Evolutionary conservation across 2,888 invertebrate genomes (phyloP).

Genomic region (Melikaiella ostensackeni): DNA sequence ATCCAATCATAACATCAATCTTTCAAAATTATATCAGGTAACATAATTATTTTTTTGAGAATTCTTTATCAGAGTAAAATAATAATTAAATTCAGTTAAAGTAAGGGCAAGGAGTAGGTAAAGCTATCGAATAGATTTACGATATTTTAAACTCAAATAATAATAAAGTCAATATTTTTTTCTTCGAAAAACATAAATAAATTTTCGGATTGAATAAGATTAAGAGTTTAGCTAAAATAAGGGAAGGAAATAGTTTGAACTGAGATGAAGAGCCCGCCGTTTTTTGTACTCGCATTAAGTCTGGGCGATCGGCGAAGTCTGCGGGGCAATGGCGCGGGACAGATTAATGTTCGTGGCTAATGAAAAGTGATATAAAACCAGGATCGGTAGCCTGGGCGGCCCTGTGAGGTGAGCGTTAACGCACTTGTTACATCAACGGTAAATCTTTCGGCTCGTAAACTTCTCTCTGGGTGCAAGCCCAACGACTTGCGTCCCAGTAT

Average conservation of each 20-base stretch:
- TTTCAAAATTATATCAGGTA: neutral
- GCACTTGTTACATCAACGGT: conserved; percentile 66
- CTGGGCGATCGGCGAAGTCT: conserved; percentile 10
- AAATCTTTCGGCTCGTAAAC: conserved; percentile 68
- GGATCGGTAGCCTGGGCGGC: conserved; percentile 53
- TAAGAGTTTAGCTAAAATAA: neutral
- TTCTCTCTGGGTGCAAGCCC: conserved; percentile 45
- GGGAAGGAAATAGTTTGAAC: neutral
- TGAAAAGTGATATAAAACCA: conserved; percentile 65
- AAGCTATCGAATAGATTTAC: neutral
- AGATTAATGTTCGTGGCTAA: conserved; percentile 63
- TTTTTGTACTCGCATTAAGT: conserved; percentile 9
- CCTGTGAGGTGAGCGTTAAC: conserved; percentile 56
- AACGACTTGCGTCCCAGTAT: conserved; percentile 26
- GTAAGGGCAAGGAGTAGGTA: neutral
- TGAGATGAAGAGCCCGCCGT: neutral
- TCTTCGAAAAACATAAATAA: neutral
- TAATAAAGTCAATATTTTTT: neutral
- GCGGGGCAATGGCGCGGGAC: conserved; percentile 43
- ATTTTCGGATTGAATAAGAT: neutral
- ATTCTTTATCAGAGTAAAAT: neutral
- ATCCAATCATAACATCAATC: conserved; percentile 9
- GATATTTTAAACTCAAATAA: neutral
- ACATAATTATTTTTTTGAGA: neutral
- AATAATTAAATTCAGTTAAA: neutral